Evolutionary conservation across 2,888 invertebrate genomes (phyloP).

Genomic region (Zootermopsis nevadensis): DNA sequence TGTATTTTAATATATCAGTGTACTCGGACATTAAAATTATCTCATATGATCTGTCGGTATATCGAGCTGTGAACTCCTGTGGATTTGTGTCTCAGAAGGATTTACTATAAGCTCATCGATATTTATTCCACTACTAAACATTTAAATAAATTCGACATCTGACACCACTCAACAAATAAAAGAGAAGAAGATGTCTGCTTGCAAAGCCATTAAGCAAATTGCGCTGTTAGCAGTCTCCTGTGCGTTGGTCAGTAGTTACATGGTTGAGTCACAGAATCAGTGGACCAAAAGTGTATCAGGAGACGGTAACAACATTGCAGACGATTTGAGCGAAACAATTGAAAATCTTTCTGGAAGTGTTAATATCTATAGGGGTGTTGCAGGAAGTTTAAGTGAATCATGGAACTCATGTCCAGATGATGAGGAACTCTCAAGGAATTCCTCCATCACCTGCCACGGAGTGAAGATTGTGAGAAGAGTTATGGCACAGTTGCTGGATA

Average conservation of each 20-base stretch:
- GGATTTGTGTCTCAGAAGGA: no score
- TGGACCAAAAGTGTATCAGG: neutral
- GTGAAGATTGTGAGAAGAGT: constrained; percentile 66
- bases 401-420: constrained; percentile 53
- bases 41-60: no score
- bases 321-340: neutral
- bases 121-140: no score
- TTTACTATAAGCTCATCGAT: no score
- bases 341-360: neutral
- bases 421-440: constrained; percentile 57
- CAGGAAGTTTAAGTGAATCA: constrained; percentile 36
- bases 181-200: neutral
- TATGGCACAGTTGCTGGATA: constrained; percentile 68
- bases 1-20: neutral
- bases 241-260: neutral
- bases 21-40: no score
- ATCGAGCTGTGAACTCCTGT: no score
- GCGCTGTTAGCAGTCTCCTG: neutral
- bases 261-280: neutral
- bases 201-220: neutral
- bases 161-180: no score
- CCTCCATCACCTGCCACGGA: constrained; percentile 65
- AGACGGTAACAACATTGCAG: constrained; percentile 13
- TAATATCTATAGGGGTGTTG: constrained; percentile 1
- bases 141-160: no score